These are phyloP conservation scores for Sebastiscus tertius DNA, from an alignment of 2,797 vertebrate genomes.

Conservation along the genomic window DNA sequence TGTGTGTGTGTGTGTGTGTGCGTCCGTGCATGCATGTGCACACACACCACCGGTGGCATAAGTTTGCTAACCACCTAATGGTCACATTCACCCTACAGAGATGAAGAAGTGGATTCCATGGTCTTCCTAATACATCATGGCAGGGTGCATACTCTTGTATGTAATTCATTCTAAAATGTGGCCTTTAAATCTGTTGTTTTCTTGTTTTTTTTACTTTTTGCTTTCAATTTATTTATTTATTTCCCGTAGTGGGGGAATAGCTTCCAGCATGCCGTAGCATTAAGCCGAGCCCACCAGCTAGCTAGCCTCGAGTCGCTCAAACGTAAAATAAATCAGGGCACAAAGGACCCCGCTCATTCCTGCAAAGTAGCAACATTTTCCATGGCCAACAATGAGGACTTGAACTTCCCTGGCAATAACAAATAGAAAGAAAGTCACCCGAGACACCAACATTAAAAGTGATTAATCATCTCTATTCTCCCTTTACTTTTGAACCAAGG, in stretches of 20 bases:
- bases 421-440: constrained; percentile 98
- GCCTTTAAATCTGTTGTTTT: constrained; percentile 87
- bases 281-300: constrained; percentile 86
- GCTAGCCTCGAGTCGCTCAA: constrained; percentile 87
- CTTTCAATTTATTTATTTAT: constrained; percentile 79
- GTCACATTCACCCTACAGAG: constrained; percentile 80
- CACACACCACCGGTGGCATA: constrained; percentile 67
- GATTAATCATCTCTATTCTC: constrained; percentile 95
- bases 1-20: not conserved
- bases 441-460: constrained; percentile 97
- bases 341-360: constrained; percentile 89
- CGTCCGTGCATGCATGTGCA: not conserved
- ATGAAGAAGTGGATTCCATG: constrained; percentile 75
- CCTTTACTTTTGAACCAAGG: constrained; percentile 91
- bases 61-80: constrained; percentile 74
- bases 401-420: constrained; percentile 94
- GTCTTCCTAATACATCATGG: constrained; percentile 84
- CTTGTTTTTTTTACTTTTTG: constrained; percentile 65
- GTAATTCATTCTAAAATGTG: constrained; percentile 89
- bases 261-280: constrained; percentile 85
- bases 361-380: constrained; percentile 90
- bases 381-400: constrained; percentile 87
- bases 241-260: constrained; percentile 79
- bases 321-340: constrained; percentile 91
- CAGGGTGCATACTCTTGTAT: constrained; percentile 82